Conservation (phyloP, 2,888 invertebrate genomes). For the Apamea epomidion region DNA sequence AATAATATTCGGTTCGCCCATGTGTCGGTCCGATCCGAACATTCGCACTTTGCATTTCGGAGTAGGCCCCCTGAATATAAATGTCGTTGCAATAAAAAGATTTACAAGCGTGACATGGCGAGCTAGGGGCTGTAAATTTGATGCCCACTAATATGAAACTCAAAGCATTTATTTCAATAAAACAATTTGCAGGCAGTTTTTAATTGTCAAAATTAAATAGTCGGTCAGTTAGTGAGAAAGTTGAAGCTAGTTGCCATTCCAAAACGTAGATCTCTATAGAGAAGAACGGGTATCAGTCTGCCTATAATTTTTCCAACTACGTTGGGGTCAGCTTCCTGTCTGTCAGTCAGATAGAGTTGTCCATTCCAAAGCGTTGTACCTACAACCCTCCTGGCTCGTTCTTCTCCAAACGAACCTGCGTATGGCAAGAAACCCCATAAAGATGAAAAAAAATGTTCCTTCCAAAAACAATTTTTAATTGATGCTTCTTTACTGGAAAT, state of each 20-base stretch:
- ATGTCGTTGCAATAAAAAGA: slow-evolving; percentile 6
- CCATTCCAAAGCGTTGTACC: not conserved
- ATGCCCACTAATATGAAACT: not conserved
- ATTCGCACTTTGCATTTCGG: too few relatives aligned
- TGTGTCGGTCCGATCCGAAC: too few relatives aligned
- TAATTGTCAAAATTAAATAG: too few relatives aligned
- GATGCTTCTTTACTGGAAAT: not conserved
- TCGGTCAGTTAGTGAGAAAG: too few relatives aligned
- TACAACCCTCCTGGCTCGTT: too few relatives aligned
- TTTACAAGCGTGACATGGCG: not conserved
- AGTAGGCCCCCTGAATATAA: slow-evolving; percentile 18
- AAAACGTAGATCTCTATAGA: too few relatives aligned
- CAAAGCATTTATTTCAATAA: too few relatives aligned
- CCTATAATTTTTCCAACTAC: not conserved
- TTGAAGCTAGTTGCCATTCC: too few relatives aligned
- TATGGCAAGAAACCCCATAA: too few relatives aligned
- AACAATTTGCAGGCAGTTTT: too few relatives aligned
- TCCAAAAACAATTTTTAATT: not conserved
- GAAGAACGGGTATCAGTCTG: not conserved
- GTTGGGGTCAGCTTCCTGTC: not conserved
- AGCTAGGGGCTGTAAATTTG: not conserved
- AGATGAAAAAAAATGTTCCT: not conserved
- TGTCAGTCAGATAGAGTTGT: not conserved
- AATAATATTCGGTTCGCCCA: too few relatives aligned
- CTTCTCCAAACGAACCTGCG: too few relatives aligned